A percentile compares a stretch with the other conserved stretches of the same genome.
phyloP scores from a whole-genome alignment of 2,888 invertebrate genomes.

The Hyles lineata region DNA sequence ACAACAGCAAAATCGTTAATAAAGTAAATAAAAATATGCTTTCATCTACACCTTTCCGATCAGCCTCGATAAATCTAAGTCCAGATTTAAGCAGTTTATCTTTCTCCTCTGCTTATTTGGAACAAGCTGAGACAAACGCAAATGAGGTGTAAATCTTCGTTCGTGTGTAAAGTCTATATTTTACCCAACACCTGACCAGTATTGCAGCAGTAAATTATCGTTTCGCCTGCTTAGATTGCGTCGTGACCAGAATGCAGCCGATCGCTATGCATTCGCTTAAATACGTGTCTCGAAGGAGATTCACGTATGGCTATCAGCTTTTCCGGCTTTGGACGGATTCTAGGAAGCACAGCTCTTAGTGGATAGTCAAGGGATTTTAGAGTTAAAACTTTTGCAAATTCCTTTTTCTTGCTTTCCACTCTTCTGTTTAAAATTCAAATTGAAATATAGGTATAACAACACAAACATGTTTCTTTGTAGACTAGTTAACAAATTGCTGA shows the following conservation, averaged over 20 bases:
- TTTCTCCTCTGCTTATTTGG: conserved; percentile 21
- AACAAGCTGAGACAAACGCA: conserved; percentile 31
- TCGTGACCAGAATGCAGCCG: conserved; percentile 64
- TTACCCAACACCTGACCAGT: conserved; percentile 56
- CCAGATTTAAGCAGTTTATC: conserved; percentile 26
- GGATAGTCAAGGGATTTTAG: no score
- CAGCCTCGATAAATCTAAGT: conserved; percentile 8
- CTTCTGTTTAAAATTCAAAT: no score
- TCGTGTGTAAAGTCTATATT: conserved; percentile 49
- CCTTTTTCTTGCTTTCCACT: no score
- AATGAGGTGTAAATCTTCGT: conserved; percentile 40
- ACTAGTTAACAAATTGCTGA: no score
- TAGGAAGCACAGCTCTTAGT: no score
- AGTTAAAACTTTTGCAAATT: no score
- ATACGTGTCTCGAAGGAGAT: conserved; percentile 23
- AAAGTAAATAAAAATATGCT: neutral
- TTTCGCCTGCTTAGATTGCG: conserved; percentile 57
- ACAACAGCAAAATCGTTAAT: neutral
- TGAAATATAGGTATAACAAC: no score
- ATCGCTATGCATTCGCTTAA: conserved; percentile 30
- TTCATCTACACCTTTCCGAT: neutral
- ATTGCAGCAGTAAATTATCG: conserved; percentile 63
- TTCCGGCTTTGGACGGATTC: neutral
- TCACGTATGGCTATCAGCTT: neutral
- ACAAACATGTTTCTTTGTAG: no score